Evolutionary conservation across 1,140 invertebrate species (phyloP).

Genomic region (Homalodisca vitripennis): DNA sequence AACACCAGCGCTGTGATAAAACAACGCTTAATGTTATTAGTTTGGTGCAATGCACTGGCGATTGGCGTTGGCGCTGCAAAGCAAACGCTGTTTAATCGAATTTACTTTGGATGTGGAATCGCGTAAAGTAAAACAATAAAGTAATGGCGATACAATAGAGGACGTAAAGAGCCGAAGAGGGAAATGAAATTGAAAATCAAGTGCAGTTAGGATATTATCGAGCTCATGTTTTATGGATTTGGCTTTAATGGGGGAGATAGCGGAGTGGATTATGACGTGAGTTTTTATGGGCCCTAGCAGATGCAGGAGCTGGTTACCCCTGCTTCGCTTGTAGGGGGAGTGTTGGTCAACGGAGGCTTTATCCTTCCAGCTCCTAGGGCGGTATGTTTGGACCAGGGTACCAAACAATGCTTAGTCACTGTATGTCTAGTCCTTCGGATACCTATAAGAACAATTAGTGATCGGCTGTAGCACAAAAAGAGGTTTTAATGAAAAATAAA

Average conservation of each 20-base stretch:
- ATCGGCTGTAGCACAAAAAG: too few relatives aligned
- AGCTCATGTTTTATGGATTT: constrained; percentile 28
- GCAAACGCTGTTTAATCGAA: neutral
- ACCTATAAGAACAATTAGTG: neutral
- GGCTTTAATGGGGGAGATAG: constrained; percentile 28
- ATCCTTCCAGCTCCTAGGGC: neutral
- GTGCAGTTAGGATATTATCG: constrained; percentile 20
- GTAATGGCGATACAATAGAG: constrained; percentile 6
- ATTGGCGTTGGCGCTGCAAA: neutral
- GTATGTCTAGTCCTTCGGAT: neutral
- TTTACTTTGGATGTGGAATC: too few relatives aligned
- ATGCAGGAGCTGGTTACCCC: constrained; percentile 14
- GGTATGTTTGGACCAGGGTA: neutral
- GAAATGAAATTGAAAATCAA: constrained; percentile 24
- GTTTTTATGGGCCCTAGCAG: constrained; percentile 24
- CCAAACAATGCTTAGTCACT: neutral
- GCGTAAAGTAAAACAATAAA: constrained; percentile 1
- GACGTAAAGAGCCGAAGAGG: constrained; percentile 4
- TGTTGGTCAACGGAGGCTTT: neutral
- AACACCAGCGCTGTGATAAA: neutral
- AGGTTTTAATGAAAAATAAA: too few relatives aligned
- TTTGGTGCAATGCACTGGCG: neutral
- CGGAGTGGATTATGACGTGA: constrained; percentile 22
- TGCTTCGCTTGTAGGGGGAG: neutral
- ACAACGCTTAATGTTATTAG: neutral